Conservation (phyloP, 2,888 invertebrate species). For the Dorcus parallelipipedus region DNA sequence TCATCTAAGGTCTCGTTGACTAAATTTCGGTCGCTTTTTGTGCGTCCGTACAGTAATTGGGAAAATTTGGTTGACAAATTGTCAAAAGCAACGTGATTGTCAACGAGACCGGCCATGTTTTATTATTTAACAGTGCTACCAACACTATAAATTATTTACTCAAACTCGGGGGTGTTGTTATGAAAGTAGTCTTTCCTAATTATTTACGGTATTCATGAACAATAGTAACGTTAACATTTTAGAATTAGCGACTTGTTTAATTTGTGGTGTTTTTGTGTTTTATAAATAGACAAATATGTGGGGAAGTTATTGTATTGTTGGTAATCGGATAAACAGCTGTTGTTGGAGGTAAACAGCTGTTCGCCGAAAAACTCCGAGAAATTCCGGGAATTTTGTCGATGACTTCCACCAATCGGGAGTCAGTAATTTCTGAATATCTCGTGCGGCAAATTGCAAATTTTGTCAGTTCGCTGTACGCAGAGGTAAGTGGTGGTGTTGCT, state of each 20-base stretch:
- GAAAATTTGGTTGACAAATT: conserved; percentile 41
- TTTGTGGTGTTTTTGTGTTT: too few relatives aligned
- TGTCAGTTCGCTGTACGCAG: conserved; percentile 16
- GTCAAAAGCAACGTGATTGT: conserved; percentile 33
- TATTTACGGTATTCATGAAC: too few relatives aligned
- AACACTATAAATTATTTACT: background rate
- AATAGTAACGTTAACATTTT: too few relatives aligned
- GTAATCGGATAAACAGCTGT: conserved; percentile 27
- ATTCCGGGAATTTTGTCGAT: conserved; percentile 22
- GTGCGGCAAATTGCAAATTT: conserved; percentile 1
- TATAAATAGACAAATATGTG: background rate
- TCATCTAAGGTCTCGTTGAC: conserved; percentile 59
- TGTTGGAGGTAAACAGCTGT: conserved; percentile 33
- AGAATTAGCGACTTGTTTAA: too few relatives aligned
- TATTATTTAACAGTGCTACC: background rate
- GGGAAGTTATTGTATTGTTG: conserved; percentile 7
- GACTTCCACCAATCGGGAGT: conserved; percentile 27
- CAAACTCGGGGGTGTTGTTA: too few relatives aligned
- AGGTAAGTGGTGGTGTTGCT: conserved; percentile 17
- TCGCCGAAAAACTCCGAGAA: conserved; percentile 27
- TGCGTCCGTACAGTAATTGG: conserved; percentile 37
- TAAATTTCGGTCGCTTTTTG: conserved; percentile 48
- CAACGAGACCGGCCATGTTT: conserved; percentile 24
- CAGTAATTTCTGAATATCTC: conserved; percentile 9
- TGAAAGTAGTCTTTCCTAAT: too few relatives aligned